Evolutionary conservation across 2,888 invertebrate species (phyloP).

Genomic region (Drosophila maculinotata): DNA sequence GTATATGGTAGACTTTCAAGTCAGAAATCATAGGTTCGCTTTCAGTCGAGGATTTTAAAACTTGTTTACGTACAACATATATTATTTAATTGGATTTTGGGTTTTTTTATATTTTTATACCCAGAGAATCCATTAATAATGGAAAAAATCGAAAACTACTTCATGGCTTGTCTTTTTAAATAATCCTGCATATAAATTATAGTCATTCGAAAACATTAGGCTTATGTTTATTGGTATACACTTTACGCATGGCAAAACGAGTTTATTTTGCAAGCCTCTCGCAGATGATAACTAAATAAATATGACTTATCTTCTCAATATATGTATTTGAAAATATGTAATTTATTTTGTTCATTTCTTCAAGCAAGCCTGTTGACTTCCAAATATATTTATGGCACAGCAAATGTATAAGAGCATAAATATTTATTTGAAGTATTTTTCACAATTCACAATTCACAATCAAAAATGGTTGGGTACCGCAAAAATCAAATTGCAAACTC

Average conservation of each 20-base stretch:
- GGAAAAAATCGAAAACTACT: too few relatives aligned
- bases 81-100: neutral
- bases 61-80: neutral
- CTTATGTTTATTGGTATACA: neutral
- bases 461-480: neutral
- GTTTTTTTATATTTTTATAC: neutral
- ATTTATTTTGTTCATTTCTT: neutral
- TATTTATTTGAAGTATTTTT: constrained; percentile 6
- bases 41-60: too few relatives aligned
- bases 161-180: too few relatives aligned
- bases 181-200: too few relatives aligned
- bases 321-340: neutral
- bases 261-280: too few relatives aligned
- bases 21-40: neutral
- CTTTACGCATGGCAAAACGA: too few relatives aligned
- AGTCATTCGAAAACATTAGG: too few relatives aligned
- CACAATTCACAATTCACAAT: neutral
- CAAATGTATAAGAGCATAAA: neutral
- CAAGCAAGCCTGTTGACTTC: too few relatives aligned
- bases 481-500: constrained; percentile 37
- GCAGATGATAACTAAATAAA: too few relatives aligned
- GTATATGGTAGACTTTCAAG: neutral
- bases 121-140: too few relatives aligned
- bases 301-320: neutral
- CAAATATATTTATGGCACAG: neutral